phyloP scores from a whole-genome alignment of 2,888 invertebrate genomes.

The Tetrapedia diversipes region DNA sequence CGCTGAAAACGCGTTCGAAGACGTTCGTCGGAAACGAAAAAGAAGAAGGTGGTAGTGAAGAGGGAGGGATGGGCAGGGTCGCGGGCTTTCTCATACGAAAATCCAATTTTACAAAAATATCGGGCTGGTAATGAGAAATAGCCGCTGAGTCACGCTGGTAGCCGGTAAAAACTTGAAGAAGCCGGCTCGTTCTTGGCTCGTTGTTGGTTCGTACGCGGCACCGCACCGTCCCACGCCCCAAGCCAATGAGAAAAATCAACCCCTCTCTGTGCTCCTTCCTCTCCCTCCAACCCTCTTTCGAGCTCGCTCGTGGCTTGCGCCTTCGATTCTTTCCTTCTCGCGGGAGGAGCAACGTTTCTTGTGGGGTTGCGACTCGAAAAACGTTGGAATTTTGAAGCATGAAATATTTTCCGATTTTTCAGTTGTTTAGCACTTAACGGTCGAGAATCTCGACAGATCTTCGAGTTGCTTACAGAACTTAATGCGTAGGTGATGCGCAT shows the following conservation, averaged over 20 bases:
- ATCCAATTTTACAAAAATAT: constrained; percentile 83
- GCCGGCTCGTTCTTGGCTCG: constrained; percentile 56
- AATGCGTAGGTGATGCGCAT: too few species aligned
- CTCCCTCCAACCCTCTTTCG: constrained; percentile 18
- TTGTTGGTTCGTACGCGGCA: constrained; percentile 49
- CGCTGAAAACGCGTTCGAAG: constrained; percentile 19
- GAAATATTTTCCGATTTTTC: too few species aligned
- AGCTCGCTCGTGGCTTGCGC: constrained; percentile 19
- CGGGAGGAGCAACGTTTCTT: constrained; percentile 6
- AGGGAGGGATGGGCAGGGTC: constrained; percentile 54
- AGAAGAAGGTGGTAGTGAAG: background rate
- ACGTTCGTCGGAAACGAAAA: constrained; percentile 26
- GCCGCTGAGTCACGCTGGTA: constrained; percentile 77
- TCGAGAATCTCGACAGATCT: too few species aligned
- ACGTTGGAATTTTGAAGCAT: too few species aligned
- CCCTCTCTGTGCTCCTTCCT: constrained; percentile 57
- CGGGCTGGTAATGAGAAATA: constrained; percentile 80
- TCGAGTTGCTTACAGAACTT: too few species aligned
- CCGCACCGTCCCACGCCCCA: constrained; percentile 73
- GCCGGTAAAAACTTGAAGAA: constrained; percentile 74
- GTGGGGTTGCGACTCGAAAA: background rate
- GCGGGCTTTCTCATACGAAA: constrained; percentile 76
- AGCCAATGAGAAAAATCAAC: constrained; percentile 77
- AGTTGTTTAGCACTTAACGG: too few species aligned
- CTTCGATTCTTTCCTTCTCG: constrained; percentile 19